Percentiles rank a stretch among this genome's conserved stretches.
Conservation (phyloP, 2,888 invertebrate genomes). For the Stenolophus ochropezus region DNA sequence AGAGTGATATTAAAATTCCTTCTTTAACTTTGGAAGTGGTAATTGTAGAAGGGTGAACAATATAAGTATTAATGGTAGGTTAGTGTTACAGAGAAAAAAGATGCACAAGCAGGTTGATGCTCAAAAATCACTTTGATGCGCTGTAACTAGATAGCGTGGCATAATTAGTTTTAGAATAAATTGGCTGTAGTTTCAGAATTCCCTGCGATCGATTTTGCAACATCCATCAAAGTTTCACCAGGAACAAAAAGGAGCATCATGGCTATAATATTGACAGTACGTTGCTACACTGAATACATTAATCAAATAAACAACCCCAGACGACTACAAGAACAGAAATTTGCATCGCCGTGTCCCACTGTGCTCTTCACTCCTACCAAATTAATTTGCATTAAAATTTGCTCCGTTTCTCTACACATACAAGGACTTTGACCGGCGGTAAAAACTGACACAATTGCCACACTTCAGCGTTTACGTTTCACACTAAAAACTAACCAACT, state of each 20-base stretch:
- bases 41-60: too few species aligned
- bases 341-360: slow-evolving; percentile 8
- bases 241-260: slow-evolving; percentile 40
- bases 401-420: neutral
- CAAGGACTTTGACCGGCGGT: neutral
- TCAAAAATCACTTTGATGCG: slow-evolving; percentile 50
- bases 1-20: too few species aligned
- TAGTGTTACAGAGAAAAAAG: slow-evolving; percentile 2
- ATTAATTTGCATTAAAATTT: neutral
- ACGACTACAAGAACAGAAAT: slow-evolving; percentile 31
- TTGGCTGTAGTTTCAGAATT: slow-evolving; percentile 52
- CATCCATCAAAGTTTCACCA: slow-evolving; percentile 56
- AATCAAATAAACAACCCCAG: slow-evolving; percentile 50
- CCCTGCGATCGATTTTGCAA: slow-evolving; percentile 40
- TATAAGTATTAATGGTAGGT: neutral
- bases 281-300: slow-evolving; percentile 47
- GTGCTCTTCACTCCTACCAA: neutral
- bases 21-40: too few species aligned
- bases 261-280: slow-evolving; percentile 46
- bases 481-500: too few species aligned
- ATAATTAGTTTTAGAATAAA: slow-evolving; percentile 54
- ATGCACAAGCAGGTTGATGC: slow-evolving; percentile 12
- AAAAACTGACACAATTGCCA: neutral
- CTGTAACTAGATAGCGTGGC: slow-evolving; percentile 30
- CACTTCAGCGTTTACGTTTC: neutral